Evolutionary conservation across 35 echinoderm and acorn worm genomes (phyloP).

Genomic region (Acanthaster planci): DNA sequence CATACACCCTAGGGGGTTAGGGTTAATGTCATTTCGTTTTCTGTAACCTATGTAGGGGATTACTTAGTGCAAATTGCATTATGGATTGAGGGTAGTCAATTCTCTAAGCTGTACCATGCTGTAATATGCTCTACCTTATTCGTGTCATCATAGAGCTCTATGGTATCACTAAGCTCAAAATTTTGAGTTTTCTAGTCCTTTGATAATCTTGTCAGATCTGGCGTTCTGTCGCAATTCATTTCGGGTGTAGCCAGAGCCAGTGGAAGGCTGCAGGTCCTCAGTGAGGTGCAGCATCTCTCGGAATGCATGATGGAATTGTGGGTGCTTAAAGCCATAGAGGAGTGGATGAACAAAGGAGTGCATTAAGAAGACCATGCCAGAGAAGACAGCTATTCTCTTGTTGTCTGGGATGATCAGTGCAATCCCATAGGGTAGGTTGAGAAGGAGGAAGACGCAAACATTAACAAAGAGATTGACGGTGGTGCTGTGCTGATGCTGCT

Average conservation of each 20-base stretch:
- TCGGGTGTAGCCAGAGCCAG: constrained; percentile 30
- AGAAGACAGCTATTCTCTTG: not conserved
- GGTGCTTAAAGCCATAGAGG: not conserved
- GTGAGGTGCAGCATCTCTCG: too few relatives aligned
- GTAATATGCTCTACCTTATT: too few relatives aligned
- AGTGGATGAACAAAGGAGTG: constrained; percentile 10
- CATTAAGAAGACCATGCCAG: not conserved
- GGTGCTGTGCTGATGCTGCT: not conserved
- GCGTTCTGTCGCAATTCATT: constrained; percentile 35
- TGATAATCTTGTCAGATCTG: not conserved
- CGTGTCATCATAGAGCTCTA: too few relatives aligned
- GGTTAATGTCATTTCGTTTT: too few relatives aligned
- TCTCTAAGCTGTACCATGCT: too few relatives aligned
- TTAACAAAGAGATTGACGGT: not conserved
- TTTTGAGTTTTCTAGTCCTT: not conserved
- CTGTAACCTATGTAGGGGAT: too few relatives aligned
- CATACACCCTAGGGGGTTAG: too few relatives aligned
- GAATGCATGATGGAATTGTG: not conserved
- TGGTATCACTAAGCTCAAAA: too few relatives aligned
- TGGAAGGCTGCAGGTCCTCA: too few relatives aligned
- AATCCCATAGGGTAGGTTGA: not conserved
- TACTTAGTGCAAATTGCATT: too few relatives aligned
- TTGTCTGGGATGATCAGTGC: not conserved
- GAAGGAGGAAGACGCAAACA: constrained; percentile 4
- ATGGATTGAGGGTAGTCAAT: too few relatives aligned